These are phyloP conservation scores for Malachius bipustulatus DNA, from an alignment of 2,888 invertebrate genomes.

Conservation along the genomic window DNA sequence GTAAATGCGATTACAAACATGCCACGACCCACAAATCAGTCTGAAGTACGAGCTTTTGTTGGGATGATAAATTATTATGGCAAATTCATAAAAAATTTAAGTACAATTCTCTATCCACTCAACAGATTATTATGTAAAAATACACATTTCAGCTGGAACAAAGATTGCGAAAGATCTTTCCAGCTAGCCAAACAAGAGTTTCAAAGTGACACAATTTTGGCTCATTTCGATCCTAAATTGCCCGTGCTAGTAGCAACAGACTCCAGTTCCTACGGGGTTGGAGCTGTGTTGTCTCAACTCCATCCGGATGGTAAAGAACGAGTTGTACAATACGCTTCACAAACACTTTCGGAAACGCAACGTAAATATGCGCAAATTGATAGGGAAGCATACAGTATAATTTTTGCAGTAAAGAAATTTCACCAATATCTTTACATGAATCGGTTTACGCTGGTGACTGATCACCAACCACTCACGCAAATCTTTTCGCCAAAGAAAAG, in stretches of 20 bases:
- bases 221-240: slow-evolving; percentile 23
- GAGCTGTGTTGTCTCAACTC: slow-evolving; percentile 28
- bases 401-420: slow-evolving; percentile 31
- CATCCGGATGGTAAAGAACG: slow-evolving; percentile 26
- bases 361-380: slow-evolving; percentile 24
- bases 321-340: slow-evolving; percentile 30
- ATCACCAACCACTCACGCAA: slow-evolving; percentile 27
- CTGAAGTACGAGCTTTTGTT: slow-evolving; percentile 22
- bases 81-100: slow-evolving; percentile 16
- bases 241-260: slow-evolving; percentile 23
- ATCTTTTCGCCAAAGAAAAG: slow-evolving; percentile 9
- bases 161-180: background rate
- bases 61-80: slow-evolving; percentile 26
- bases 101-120: slow-evolving; percentile 19
- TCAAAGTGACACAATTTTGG: slow-evolving; percentile 4
- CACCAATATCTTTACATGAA: slow-evolving; percentile 31
- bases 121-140: slow-evolving; percentile 18
- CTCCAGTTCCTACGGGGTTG: slow-evolving; percentile 22
- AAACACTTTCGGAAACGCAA: slow-evolving; percentile 23
- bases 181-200: background rate
- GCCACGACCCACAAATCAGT: slow-evolving; percentile 17
- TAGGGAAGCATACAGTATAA: slow-evolving; percentile 27
- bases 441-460: slow-evolving; percentile 30
- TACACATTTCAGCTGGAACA: background rate
- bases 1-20: slow-evolving; percentile 11